A percentile compares a stretch with the other conserved stretches of the same genome.
These are phyloP conservation scores for Caerostris extrusa DNA, from an alignment of 1,140 invertebrate genomes.

Conservation along the genomic window DNA sequence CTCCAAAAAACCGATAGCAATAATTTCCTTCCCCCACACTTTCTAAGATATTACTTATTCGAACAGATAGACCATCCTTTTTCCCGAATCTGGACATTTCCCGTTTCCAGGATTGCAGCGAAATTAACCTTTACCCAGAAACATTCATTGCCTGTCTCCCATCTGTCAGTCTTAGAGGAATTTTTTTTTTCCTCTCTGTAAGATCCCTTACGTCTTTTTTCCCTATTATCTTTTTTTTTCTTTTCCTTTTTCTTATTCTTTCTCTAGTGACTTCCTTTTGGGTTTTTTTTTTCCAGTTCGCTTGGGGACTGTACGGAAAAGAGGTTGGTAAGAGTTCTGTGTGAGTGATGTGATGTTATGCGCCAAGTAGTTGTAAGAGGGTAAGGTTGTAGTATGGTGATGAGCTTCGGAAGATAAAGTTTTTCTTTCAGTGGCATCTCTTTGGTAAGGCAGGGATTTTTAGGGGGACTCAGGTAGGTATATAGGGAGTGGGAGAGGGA, in stretches of 20 bases:
- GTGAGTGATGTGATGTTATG: conserved; percentile 38
- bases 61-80: conserved; percentile 32
- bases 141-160: conserved; percentile 59
- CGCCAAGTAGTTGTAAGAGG: conserved; percentile 33
- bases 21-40: conserved; percentile 13
- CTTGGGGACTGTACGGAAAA: not conserved
- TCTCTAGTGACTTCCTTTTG: not conserved
- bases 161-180: conserved; percentile 29
- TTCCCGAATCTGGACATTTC: not conserved
- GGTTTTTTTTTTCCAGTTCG: not conserved
- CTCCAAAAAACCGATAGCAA: conserved; percentile 39
- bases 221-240: too few relatives aligned
- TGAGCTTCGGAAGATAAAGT: not conserved
- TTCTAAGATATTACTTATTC: conserved; percentile 37
- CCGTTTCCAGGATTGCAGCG: conserved; percentile 15
- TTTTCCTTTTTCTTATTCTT: not conserved
- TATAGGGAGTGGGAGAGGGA: not conserved
- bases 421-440: not conserved
- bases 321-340: not conserved
- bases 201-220: conserved; percentile 7
- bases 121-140: conserved; percentile 53
- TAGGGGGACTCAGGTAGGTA: not conserved
- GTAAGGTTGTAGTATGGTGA: conserved; percentile 53
- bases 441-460: not conserved
- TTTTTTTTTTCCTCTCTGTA: not conserved